phyloP scores from a whole-genome alignment of 2,113 vertebrate genomes.

The Glaucomys volans region DNA sequence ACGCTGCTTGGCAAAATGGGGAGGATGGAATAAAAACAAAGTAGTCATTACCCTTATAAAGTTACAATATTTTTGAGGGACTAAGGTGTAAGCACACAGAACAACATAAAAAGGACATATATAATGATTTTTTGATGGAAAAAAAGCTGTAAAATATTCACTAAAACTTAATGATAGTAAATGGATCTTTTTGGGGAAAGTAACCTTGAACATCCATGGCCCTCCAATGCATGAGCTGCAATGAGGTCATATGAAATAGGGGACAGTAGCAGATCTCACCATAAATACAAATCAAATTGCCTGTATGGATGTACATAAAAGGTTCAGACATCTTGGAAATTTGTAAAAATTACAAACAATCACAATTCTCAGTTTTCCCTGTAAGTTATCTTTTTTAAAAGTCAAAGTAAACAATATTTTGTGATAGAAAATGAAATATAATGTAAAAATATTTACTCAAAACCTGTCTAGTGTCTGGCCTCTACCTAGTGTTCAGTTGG shows the following conservation, averaged over 20 bases:
- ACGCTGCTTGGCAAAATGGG: neutral
- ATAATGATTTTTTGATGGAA: neutral
- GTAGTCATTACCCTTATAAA: neutral
- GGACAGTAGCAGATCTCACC: neutral
- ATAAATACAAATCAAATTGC: neutral
- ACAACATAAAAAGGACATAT: neutral
- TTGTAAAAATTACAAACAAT: neutral
- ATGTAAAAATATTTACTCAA: neutral
- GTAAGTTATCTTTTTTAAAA: slow-evolving; percentile 17
- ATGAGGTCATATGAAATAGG: neutral
- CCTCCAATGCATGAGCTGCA: neutral
- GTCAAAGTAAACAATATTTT: neutral
- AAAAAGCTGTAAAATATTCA: neutral
- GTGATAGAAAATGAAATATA: neutral
- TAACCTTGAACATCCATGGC: neutral
- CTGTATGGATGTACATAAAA: neutral
- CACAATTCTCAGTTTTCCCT: neutral
- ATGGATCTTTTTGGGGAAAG: neutral
- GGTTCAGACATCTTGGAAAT: neutral
- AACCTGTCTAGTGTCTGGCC: neutral
- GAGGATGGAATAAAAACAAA: neutral
- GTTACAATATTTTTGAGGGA: neutral
- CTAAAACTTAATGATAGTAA: neutral
- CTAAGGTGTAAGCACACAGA: neutral
- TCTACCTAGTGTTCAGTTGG: neutral